phyloP scores from a whole-genome alignment of 2,113 vertebrate species.

The Hiodon tergisus region DNA sequence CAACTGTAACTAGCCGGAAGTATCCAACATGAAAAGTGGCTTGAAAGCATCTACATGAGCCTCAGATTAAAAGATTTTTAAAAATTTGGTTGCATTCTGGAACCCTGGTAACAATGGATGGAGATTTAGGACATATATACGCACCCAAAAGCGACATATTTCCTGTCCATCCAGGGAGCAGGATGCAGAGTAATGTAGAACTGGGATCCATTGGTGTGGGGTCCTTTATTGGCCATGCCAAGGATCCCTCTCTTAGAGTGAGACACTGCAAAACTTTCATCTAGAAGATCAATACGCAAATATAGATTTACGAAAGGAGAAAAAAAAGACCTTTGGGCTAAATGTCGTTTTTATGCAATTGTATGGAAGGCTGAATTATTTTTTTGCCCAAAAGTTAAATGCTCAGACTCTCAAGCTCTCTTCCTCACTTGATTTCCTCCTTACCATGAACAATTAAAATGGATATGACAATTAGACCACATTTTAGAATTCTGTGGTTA shows the following conservation, averaged over 20 bases:
- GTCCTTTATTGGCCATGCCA: slow-evolving; percentile 79
- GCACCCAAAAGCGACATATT: slow-evolving; percentile 84
- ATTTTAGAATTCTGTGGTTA: too few species aligned
- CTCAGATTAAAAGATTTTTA: too few species aligned
- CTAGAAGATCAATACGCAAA: slow-evolving; percentile 46
- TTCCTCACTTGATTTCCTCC: too few species aligned
- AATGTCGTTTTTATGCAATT: too few species aligned
- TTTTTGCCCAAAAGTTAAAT: too few species aligned
- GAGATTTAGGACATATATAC: slow-evolving; percentile 36
- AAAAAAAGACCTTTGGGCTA: neutral
- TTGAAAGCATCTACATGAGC: too few species aligned
- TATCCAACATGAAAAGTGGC: too few species aligned
- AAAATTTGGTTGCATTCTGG: neutral
- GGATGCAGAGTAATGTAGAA: slow-evolving; percentile 86
- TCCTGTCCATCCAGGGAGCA: slow-evolving; percentile 72
- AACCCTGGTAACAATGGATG: neutral
- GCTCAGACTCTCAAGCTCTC: too few species aligned
- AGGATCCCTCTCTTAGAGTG: slow-evolving; percentile 74
- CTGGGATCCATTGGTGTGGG: slow-evolving; percentile 78
- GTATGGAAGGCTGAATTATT: too few species aligned
- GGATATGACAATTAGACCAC: too few species aligned
- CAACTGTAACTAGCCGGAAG: neutral
- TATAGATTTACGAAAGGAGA: neutral
- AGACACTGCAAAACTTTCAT: slow-evolving; percentile 74
- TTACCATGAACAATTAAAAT: too few species aligned